A percentile compares a stretch with the other conserved stretches of the same genome.
phyloP scores from a whole-genome alignment of 2,113 vertebrate species.

The Tachuris rubrigastra region DNA sequence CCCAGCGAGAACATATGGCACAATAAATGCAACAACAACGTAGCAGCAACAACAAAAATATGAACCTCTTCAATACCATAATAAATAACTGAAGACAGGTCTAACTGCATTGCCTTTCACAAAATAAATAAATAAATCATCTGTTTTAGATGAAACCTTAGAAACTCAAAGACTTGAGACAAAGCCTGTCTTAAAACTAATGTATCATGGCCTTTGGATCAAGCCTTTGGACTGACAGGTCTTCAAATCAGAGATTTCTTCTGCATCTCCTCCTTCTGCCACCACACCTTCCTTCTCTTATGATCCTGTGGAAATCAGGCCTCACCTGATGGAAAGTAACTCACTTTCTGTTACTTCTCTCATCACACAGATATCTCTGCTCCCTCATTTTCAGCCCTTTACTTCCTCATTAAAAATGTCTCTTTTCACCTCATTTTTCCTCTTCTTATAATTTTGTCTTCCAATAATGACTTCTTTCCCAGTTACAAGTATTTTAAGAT shows the following conservation, averaged over 20 bases:
- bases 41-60: not conserved
- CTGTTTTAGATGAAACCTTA: not conserved
- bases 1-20: fast-evolving
- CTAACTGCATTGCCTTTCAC: not conserved
- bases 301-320: not conserved
- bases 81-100: not conserved
- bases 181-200: not conserved
- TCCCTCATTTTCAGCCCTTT: not conserved
- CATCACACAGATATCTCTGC: not conserved
- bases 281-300: not conserved
- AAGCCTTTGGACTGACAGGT: not conserved
- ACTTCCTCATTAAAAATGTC: not conserved
- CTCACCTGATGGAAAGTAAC: not conserved
- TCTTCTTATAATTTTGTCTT: not conserved
- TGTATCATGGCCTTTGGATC: not conserved
- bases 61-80: not conserved
- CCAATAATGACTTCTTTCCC: not conserved
- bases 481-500: not conserved
- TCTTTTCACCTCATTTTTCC: not conserved
- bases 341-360: not conserved
- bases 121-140: not conserved
- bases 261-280: not conserved
- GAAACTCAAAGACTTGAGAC: not conserved
- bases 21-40: not conserved
- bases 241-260: not conserved